Conservation (phyloP, 2,113 vertebrate genomes). For the Gasterosteus aculeatus region DNA sequence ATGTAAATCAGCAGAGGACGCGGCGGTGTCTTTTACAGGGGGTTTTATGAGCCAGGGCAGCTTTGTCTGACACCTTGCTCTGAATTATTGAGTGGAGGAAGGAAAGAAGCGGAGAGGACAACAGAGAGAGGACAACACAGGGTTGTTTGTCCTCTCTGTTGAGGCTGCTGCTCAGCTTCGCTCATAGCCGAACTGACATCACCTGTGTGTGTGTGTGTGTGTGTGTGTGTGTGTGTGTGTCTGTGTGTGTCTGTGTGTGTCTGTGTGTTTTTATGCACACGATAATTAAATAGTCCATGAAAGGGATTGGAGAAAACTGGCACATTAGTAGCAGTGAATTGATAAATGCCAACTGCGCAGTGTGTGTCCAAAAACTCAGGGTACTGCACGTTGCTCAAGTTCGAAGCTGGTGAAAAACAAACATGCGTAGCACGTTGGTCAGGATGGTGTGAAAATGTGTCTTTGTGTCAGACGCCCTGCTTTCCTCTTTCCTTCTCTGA, state of each 20-base stretch:
- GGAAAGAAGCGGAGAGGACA: constrained; percentile 57
- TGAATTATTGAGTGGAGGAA: constrained; percentile 80
- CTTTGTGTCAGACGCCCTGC: constrained; percentile 22
- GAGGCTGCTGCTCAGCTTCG: constrained; percentile 72
- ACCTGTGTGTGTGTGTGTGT: background rate
- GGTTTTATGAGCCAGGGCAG: constrained; percentile 78
- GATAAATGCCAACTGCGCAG: background rate
- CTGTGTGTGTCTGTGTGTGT: background rate
- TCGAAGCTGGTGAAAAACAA: background rate
- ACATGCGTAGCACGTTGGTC: background rate
- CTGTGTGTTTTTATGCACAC: background rate
- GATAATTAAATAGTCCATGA: constrained; percentile 24
- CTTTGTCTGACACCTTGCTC: constrained; percentile 83
- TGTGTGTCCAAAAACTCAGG: background rate
- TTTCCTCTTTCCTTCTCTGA: constrained; percentile 48
- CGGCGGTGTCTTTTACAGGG: constrained; percentile 76
- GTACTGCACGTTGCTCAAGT: background rate
- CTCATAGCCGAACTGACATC: constrained; percentile 63
- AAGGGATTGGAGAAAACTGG: constrained; percentile 23
- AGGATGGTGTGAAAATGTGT: constrained; percentile 36
- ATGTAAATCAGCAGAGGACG: constrained; percentile 70
- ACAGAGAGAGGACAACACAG: constrained; percentile 66
- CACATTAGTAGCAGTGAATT: constrained; percentile 11
- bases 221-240: background rate
- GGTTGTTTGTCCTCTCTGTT: constrained; percentile 81